These are phyloP conservation scores for Argyrosomus japonicus DNA, from an alignment of 2,113 vertebrate species.

Conservation along the genomic window DNA sequence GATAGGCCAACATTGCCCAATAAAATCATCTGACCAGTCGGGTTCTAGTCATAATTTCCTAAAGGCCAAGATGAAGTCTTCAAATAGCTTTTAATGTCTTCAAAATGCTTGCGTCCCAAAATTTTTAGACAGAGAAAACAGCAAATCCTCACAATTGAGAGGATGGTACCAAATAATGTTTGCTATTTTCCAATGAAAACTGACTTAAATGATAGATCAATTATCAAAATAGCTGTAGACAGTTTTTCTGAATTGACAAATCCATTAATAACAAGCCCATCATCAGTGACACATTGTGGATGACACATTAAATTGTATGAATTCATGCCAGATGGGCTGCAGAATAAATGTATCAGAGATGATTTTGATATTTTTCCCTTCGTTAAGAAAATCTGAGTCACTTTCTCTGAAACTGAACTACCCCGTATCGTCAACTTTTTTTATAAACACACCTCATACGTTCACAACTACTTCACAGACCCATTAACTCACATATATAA, in stretches of 20 bases:
- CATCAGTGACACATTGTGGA: not conserved
- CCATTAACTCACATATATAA: not conserved
- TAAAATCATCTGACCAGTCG: too few species aligned
- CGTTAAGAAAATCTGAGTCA: conserved; percentile 9
- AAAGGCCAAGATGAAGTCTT: too few species aligned
- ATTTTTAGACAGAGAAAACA: too few species aligned
- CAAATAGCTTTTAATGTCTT: not conserved
- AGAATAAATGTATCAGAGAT: conserved; percentile 6
- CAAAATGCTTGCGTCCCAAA: not conserved
- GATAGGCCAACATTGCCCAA: too few species aligned
- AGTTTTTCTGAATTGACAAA: too few species aligned
- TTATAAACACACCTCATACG: conserved; percentile 8
- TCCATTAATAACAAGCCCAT: too few species aligned
- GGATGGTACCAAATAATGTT: too few species aligned
- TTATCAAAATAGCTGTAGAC: too few species aligned
- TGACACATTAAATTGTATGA: not conserved
- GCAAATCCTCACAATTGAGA: too few species aligned
- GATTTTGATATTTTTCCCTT: conserved; percentile 6
- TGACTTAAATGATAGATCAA: too few species aligned
- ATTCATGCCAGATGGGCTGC: not conserved
- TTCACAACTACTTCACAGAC: not conserved
- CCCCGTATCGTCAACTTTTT: conserved; percentile 2
- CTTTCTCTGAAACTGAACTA: not conserved
- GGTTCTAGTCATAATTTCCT: too few species aligned
- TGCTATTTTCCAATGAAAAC: too few species aligned